These are phyloP conservation scores for Enteromius radiatus DNA, from an alignment of 2,797 vertebrate species.

Conservation along the genomic window DNA sequence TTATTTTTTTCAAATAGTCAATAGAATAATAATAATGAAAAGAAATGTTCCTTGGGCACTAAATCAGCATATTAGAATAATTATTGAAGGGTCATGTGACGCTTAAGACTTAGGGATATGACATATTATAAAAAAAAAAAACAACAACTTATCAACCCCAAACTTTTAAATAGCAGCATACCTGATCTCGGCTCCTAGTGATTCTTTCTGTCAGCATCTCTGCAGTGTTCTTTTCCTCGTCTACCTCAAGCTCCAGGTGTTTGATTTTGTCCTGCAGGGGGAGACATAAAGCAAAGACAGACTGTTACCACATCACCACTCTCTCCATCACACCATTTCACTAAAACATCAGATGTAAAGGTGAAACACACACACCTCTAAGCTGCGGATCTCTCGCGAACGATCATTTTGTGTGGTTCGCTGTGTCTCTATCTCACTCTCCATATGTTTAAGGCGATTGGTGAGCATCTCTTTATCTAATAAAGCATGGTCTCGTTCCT, in stretches of 20 bases:
- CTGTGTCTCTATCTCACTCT: slow-evolving; percentile 83
- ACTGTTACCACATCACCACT: neutral
- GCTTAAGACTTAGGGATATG: neutral
- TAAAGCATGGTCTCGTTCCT: slow-evolving; percentile 82
- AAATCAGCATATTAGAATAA: neutral
- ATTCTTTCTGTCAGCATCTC: slow-evolving; percentile 91
- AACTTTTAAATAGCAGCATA: slow-evolving; percentile 48
- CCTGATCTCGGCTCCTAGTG: slow-evolving; percentile 88
- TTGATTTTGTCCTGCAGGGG: slow-evolving; percentile 88
- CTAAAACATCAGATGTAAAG: neutral
- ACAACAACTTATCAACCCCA: neutral
- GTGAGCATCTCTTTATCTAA: slow-evolving; percentile 89
- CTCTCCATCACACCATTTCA: neutral
- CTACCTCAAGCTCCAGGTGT: slow-evolving; percentile 86
- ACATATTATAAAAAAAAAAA: neutral
- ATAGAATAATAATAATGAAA: neutral
- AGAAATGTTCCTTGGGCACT: neutral
- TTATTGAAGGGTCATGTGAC: neutral
- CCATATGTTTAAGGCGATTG: slow-evolving; percentile 86
- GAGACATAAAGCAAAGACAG: neutral
- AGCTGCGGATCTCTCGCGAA: slow-evolving; percentile 79
- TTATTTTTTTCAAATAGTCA: neutral
- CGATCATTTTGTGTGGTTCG: slow-evolving; percentile 83
- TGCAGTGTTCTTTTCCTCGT: slow-evolving; percentile 85
- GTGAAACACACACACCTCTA: slow-evolving; percentile 74